Percentiles rank a stretch among this genome's conserved stretches.
Evolutionary conservation across 92 coral and sea anemone genomes (phyloP).

Genomic region (Scolanthus callimorphus): DNA sequence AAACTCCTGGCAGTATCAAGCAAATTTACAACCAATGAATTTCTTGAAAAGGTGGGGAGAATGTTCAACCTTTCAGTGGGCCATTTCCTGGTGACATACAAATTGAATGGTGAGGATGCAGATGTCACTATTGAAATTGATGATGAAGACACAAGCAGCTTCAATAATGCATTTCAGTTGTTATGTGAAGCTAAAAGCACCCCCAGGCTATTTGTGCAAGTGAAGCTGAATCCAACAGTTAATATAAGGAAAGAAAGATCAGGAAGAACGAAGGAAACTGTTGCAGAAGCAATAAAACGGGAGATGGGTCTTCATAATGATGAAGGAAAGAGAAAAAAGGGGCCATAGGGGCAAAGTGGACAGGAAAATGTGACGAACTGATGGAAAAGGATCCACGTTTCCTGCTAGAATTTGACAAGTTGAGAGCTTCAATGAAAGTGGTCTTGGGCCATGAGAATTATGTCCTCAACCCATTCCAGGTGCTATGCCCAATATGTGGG

Average conservation of each 20-base stretch:
- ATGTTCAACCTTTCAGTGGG: slow-evolving; percentile 30
- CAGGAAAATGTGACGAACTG: slow-evolving; percentile 24
- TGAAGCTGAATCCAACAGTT: slow-evolving; percentile 1
- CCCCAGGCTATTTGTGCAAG: slow-evolving; percentile 38
- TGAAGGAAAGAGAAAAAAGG: slow-evolving; percentile 25
- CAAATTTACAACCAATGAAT: slow-evolving; percentile 35
- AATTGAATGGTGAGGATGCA: slow-evolving; percentile 26
- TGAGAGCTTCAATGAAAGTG: slow-evolving; percentile 20
- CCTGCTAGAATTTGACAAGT: slow-evolving; percentile 50
- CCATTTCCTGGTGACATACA: slow-evolving; percentile 41
- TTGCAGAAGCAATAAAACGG: slow-evolving; percentile 33
- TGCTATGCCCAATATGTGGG: slow-evolving; percentile 38
- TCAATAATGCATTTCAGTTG: slow-evolving; percentile 43
- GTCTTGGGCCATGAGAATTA: slow-evolving; percentile 25
- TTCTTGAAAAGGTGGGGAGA: slow-evolving; percentile 38
- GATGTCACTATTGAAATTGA: slow-evolving; percentile 32
- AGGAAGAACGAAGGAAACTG: slow-evolving; percentile 4
- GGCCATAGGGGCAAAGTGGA: slow-evolving; percentile 47
- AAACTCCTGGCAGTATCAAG: slow-evolving; percentile 45
- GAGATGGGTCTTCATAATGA: slow-evolving; percentile 58
- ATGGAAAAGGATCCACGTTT: slow-evolving; percentile 38
- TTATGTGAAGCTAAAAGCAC: slow-evolving; percentile 14
- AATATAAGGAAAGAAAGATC: not conserved
- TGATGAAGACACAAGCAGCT: slow-evolving; percentile 37
- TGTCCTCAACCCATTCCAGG: slow-evolving; percentile 44